These are phyloP conservation scores for Andrena fulva DNA, from an alignment of 2,888 invertebrate genomes.

Conservation along the genomic window DNA sequence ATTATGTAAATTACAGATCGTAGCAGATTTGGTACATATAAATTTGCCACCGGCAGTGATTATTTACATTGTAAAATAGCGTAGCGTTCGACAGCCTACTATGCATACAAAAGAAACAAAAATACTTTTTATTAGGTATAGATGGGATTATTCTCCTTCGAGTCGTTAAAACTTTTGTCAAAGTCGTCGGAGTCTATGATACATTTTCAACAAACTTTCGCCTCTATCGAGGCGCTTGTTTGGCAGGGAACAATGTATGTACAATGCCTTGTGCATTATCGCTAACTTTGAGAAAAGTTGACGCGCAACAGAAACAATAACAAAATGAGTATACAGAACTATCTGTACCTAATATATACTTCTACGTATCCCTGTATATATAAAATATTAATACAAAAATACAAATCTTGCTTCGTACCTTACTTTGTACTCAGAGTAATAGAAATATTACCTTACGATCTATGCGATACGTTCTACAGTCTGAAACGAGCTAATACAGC, in stretches of 20 bases:
- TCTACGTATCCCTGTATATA: conserved; percentile 42
- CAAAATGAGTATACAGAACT: conserved; percentile 11
- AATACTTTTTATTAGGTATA: neutral
- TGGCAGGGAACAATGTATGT: neutral
- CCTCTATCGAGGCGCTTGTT: neutral
- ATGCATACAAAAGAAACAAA: neutral
- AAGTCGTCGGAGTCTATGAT: neutral
- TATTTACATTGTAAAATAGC: conserved; percentile 19
- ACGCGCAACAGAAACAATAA: conserved; percentile 13
- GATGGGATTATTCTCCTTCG: conserved; percentile 9
- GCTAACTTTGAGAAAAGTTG: neutral
- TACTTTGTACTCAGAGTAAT: conserved; percentile 55
- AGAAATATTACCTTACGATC: conserved; percentile 45
- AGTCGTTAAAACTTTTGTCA: neutral
- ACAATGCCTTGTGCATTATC: too few relatives aligned
- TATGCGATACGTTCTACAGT: conserved; percentile 34
- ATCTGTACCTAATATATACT: conserved; percentile 2
- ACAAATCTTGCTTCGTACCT: conserved; percentile 45
- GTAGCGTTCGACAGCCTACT: conserved; percentile 19
- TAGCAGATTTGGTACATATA: conserved; percentile 3
- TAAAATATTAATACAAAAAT: conserved; percentile 68
- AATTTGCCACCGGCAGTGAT: conserved; percentile 28
- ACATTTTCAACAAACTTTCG: neutral
- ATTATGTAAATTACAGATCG: conserved; percentile 16
- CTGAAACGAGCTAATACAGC: conserved; percentile 37